Conservation (phyloP, 2,888 invertebrate species). For the Leuctra nigra region DNA sequence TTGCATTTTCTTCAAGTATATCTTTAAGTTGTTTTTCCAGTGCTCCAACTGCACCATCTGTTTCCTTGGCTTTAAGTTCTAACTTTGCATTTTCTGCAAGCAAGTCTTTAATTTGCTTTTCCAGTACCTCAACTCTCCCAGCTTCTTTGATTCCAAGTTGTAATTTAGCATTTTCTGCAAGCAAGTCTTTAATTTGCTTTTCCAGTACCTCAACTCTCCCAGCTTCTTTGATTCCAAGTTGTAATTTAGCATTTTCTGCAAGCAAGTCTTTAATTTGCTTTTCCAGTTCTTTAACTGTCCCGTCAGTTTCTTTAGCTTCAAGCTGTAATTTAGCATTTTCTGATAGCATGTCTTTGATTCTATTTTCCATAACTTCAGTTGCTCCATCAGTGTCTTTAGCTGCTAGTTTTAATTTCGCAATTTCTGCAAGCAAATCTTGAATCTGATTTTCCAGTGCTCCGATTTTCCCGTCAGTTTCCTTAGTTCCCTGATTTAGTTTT, state of each 20-base stretch:
- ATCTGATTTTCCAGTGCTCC: neutral
- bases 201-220: neutral
- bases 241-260: neutral
- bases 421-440: neutral
- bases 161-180: neutral
- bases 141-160: neutral
- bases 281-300: neutral
- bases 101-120: neutral
- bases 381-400: neutral
- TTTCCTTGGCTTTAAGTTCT: no score
- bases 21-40: no score
- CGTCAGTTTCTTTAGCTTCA: neutral
- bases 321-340: neutral
- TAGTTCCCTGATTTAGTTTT: neutral
- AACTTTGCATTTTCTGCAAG: neutral
- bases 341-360: neutral
- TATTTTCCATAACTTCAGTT: neutral
- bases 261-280: neutral
- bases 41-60: no score
- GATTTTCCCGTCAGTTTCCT: neutral
- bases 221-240: neutral
- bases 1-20: no score
- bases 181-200: neutral
- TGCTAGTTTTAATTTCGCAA: neutral
- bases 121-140: neutral